phyloP scores from a whole-genome alignment of 1,140 invertebrate species.

The Tetraneura akinire region DNA sequence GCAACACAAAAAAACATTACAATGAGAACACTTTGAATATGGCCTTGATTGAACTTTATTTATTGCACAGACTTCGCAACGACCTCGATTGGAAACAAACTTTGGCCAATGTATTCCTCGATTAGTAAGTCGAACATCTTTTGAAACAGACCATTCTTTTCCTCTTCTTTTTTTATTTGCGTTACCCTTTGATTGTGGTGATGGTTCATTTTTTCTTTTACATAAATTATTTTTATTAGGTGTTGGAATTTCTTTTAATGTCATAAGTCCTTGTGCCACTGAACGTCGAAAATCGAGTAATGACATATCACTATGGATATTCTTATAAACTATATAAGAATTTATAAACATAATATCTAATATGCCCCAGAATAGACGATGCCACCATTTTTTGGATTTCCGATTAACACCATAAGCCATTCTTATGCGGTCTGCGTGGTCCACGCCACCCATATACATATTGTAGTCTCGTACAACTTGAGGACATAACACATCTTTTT shows the following conservation, averaged over 20 bases:
- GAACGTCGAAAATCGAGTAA: constrained; percentile 5
- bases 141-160: not conserved
- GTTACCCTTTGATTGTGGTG: not conserved
- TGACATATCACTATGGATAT: not conserved
- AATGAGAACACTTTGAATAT: constrained; percentile 5
- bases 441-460: not conserved
- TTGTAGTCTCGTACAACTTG: not conserved
- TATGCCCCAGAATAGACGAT: constrained; percentile 50
- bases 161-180: not conserved
- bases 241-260: not conserved
- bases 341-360: constrained; percentile 52
- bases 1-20: constrained; percentile 23
- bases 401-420: no score
- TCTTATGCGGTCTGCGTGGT: not conserved
- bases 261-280: not conserved
- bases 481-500: not conserved
- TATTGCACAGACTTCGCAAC: constrained; percentile 18
- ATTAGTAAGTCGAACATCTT: not conserved
- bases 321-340: constrained; percentile 38
- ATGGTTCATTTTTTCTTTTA: no score
- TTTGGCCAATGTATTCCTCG: constrained; percentile 19
- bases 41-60: not conserved
- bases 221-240: not conserved
- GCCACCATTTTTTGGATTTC: not conserved
- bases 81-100: not conserved